Evolutionary conservation across 2,797 vertebrate species (phyloP), one percentile per base, ranked within the genome.

Genomic region (Alosa sapidissima): DNA sequence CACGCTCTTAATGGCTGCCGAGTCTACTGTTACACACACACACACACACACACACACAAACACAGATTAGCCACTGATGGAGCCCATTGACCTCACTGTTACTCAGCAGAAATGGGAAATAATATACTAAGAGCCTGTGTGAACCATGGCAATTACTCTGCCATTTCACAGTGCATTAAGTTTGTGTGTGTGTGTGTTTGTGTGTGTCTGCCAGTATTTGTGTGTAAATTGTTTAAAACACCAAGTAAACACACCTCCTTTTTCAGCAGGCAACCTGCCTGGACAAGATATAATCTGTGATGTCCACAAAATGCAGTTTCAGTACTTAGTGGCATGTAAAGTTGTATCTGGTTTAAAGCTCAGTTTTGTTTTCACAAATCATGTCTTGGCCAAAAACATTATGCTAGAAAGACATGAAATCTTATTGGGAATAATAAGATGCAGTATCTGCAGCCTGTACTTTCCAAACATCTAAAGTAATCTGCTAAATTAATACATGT

Each of bases 21-120:
- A 13, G 65, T 52, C 21, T 54, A 54, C 8, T 54, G 11, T 75
- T 33, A 36, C 51, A 75, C 24, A 75, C 51, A 52, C 51, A 52
- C 51, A 52, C 51, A 52, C 51, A 52, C 51, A 52, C 51, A 52
- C 51, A 52, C 51, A 52, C 51, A 52, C 51, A 52, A 11, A 52
- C 51, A 83, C 82, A 47, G 55, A 62, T 72, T 84, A 51, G 24
- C 28, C 48, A 48, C 83, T 62, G 83, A 65, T 11, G 24, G 28
- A 28, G 24, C 24, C 58, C 65, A 65, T 41, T 84, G 82, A 84
- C 13, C 85, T 41, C 13, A 52, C 81, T 88, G 87, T 88, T 89
- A 90, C 85, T 65, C 52, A 85, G 60, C 28, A 47, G 90, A 89
- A 91, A 92, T 36, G 52, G 21, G 85, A 92, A 88, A 91, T 81